Evolutionary conservation across 2,113 vertebrate species (phyloP).

Genomic region (Lethenteron camtschaticum): DNA sequence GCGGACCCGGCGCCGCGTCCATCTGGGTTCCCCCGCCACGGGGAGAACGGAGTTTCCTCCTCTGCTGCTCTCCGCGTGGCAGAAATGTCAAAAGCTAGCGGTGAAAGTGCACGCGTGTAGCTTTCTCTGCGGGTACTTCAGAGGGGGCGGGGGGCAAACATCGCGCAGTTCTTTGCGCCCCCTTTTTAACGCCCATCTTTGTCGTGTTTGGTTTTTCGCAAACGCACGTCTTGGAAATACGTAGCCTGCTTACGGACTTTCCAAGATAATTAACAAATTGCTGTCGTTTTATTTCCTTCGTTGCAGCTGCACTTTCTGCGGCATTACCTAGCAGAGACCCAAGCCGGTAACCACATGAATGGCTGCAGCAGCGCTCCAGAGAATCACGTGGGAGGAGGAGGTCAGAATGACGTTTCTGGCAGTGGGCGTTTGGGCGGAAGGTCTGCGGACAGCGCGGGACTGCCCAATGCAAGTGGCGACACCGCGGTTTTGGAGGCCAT

Average conservation of each 20-base stretch:
- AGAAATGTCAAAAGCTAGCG: not conserved
- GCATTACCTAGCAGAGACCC: conserved; percentile 35
- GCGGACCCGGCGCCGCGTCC: not conserved
- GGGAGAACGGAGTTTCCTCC: not conserved
- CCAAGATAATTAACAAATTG: not conserved
- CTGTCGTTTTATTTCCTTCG: not conserved
- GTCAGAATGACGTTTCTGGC: no score
- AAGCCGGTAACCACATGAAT: not conserved
- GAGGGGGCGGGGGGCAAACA: not conserved
- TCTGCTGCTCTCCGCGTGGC: not conserved
- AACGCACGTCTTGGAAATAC: not conserved
- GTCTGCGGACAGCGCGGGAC: no score
- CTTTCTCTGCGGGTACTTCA: not conserved
- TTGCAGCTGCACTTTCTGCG: conserved; percentile 53
- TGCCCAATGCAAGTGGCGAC: no score
- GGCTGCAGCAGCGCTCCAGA: conserved; percentile 1
- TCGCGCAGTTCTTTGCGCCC: conserved; percentile 8
- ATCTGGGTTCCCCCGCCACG: not conserved
- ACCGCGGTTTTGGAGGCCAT: conserved; percentile 32
- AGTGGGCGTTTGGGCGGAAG: no score
- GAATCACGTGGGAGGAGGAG: conserved; percentile 18
- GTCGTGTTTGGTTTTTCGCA: not conserved
- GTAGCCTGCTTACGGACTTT: not conserved
- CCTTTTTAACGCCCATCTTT: conserved; percentile 8
- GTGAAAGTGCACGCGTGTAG: not conserved